These are phyloP conservation scores for Bombus terrestris DNA, from an alignment of 1,140 invertebrate species.

Conservation along the genomic window DNA sequence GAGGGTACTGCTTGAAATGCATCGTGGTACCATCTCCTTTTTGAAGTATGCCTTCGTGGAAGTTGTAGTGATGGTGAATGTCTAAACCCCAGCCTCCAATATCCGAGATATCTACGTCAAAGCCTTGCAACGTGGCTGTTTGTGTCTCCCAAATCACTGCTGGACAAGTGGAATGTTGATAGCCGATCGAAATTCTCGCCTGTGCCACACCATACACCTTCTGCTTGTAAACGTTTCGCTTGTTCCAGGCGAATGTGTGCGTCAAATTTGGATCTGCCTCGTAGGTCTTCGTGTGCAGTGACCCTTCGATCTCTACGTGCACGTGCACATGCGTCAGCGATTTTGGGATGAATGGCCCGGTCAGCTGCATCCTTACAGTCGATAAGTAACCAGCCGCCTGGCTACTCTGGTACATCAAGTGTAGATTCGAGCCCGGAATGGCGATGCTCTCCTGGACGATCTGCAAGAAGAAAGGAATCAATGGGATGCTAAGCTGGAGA, in stretches of 20 bases:
- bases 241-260: constrained; percentile 98
- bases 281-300: constrained; percentile 94
- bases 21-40: constrained; percentile 97
- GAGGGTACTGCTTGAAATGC: constrained; percentile 95
- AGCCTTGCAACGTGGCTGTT: constrained; percentile 96
- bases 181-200: constrained; percentile 95
- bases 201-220: constrained; percentile 95
- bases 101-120: constrained; percentile 98
- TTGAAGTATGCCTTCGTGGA: constrained; percentile 97
- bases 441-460: constrained; percentile 97
- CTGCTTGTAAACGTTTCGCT: constrained; percentile 98
- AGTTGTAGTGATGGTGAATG: constrained; percentile 99
- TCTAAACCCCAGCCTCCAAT: constrained; percentile 98
- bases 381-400: constrained; percentile 96
- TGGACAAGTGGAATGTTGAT: constrained; percentile 94
- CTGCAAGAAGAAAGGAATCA: constrained; percentile 82
- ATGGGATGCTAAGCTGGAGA: background rate
- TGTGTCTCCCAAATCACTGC: constrained; percentile 96
- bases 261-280: constrained; percentile 97
- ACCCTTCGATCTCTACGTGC: constrained; percentile 95
- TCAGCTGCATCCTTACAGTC: constrained; percentile 95
- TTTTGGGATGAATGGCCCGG: constrained; percentile 89
- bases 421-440: constrained; percentile 95
- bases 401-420: constrained; percentile 96
- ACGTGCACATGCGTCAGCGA: constrained; percentile 93